Evolutionary conservation across 2,797 vertebrate genomes (phyloP).

Genomic region (Gymnoscopelus braueri): DNA sequence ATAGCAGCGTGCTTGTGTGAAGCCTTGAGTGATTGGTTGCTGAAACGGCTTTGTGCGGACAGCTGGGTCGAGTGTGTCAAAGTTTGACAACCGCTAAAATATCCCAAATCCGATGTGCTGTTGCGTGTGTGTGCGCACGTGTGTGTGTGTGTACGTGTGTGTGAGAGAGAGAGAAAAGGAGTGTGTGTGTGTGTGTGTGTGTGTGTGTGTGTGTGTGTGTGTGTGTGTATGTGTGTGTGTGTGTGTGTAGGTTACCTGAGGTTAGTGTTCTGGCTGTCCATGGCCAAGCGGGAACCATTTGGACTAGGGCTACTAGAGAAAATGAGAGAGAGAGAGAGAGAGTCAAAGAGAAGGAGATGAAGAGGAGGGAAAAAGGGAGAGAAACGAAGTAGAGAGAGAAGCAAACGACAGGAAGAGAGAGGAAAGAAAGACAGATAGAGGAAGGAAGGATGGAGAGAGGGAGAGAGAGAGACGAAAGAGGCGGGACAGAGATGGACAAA

Average conservation of each 20-base stretch:
- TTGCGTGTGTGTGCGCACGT: background rate
- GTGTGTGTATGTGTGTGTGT: constrained; percentile 17
- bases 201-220: constrained; percentile 12
- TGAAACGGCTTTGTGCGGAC: constrained; percentile 33
- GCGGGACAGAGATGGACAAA: background rate
- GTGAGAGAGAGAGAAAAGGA: background rate
- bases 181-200: constrained; percentile 1
- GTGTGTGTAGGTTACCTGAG: constrained; percentile 71
- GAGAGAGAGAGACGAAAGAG: constrained; percentile 12
- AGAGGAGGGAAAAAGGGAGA: constrained; percentile 31
- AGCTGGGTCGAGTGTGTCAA: constrained; percentile 25
- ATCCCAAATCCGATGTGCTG: background rate
- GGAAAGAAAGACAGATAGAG: background rate
- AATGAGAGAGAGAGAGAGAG: constrained; percentile 37
- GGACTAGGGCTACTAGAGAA: constrained; percentile 75
- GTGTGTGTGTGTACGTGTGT: constrained; percentile 4
- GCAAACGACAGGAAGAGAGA: background rate
- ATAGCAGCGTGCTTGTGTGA: background rate
- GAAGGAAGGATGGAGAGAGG: constrained; percentile 14
- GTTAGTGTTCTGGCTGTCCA: constrained; percentile 82
- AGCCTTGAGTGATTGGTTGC: constrained; percentile 36
- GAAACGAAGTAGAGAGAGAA: background rate
- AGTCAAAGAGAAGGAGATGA: constrained; percentile 23
- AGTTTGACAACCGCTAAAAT: constrained; percentile 11
- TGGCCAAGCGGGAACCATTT: constrained; percentile 79